Conservation (phyloP, 1,140 invertebrate species). For the Drosophila triauraria region DNA sequence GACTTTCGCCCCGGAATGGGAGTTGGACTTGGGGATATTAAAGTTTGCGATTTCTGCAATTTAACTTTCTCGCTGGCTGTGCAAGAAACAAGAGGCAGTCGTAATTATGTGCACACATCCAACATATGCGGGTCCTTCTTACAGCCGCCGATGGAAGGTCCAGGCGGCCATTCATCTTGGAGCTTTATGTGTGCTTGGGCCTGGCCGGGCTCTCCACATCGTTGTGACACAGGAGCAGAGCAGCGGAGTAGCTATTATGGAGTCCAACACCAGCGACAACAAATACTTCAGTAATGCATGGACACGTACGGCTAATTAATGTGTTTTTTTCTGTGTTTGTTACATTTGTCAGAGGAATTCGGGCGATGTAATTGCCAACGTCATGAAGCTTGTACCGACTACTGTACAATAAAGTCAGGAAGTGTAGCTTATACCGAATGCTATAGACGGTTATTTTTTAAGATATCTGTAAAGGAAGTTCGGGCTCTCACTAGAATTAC, state of each 20-base stretch:
- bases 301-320: slow-evolving; percentile 78
- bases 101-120: slow-evolving; percentile 61
- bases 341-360: slow-evolving; percentile 51
- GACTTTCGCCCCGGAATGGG: slow-evolving; percentile 38
- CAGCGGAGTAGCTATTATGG: slow-evolving; percentile 60
- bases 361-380: slow-evolving; percentile 52
- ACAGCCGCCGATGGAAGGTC: slow-evolving; percentile 5
- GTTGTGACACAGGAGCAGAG: slow-evolving; percentile 29
- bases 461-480: no score
- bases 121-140: slow-evolving; percentile 38
- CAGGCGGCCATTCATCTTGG: slow-evolving; percentile 64
- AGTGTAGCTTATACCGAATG: no score
- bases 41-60: slow-evolving; percentile 77
- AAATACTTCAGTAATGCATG: slow-evolving; percentile 75
- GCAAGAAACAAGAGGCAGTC: slow-evolving; percentile 56
- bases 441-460: no score
- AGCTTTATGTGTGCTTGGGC: slow-evolving; percentile 50
- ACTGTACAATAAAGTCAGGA: neutral
- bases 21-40: slow-evolving; percentile 50
- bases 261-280: slow-evolving; percentile 46
- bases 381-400: slow-evolving; percentile 34
- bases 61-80: slow-evolving; percentile 65
- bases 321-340: slow-evolving; percentile 54
- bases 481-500: no score
- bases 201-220: slow-evolving; percentile 25